Conservation (phyloP, 2,797 vertebrate species). For the Squalus acanthias region DNA sequence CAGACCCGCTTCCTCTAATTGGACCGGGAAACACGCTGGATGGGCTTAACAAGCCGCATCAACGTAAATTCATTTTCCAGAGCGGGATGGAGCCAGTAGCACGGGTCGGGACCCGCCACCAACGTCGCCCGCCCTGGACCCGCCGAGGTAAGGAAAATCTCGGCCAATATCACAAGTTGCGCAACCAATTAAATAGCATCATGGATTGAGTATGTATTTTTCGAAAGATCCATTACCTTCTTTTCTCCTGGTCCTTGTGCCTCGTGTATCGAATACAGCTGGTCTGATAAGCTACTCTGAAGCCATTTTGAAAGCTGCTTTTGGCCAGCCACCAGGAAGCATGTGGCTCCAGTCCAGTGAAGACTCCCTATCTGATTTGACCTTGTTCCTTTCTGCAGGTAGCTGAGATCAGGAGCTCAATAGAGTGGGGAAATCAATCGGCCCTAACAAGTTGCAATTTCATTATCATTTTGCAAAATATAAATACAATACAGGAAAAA, state of each 20-base stretch:
- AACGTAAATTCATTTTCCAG: too few relatives aligned
- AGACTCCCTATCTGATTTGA: not conserved
- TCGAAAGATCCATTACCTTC: too few relatives aligned
- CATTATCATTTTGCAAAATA: not conserved
- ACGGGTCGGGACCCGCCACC: too few relatives aligned
- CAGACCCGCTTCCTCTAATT: too few relatives aligned
- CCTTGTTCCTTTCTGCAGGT: not conserved
- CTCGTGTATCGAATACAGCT: not conserved
- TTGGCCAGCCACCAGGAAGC: not conserved
- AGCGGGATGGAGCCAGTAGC: too few relatives aligned
- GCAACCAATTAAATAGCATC: not conserved
- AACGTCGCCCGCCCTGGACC: too few relatives aligned
- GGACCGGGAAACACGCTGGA: too few relatives aligned
- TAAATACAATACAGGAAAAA: not conserved
- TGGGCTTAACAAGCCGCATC: too few relatives aligned
- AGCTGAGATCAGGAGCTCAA: not conserved
- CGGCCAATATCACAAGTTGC: not conserved
- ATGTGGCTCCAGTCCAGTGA: not conserved
- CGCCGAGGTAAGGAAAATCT: too few relatives aligned
- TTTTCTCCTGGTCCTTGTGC: not conserved
- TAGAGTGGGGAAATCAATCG: not conserved
- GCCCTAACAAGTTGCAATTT: not conserved
- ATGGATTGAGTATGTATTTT: not conserved
- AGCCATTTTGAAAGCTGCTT: not conserved
- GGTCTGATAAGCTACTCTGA: not conserved